phyloP scores from a whole-genome alignment of 2,113 vertebrate genomes.

The Pholis gunnellus region DNA sequence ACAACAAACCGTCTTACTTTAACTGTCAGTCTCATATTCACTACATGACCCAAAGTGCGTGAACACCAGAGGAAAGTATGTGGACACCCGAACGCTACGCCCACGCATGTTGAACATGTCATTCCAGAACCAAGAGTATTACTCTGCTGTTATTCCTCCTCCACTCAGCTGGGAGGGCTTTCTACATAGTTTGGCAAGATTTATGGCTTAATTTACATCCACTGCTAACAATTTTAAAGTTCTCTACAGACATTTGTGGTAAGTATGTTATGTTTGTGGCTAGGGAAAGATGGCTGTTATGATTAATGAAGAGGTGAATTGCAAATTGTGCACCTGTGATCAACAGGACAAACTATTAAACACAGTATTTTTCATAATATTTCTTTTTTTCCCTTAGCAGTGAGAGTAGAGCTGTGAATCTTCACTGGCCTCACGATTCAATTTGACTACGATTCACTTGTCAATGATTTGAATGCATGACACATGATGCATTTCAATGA shows the following conservation, averaged over 20 bases:
- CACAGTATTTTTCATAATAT: not conserved
- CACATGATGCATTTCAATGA: no score
- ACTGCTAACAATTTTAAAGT: no score
- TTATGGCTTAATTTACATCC: no score
- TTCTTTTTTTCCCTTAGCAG: no score
- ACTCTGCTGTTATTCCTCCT: not conserved
- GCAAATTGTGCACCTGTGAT: not conserved
- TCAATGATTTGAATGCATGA: no score
- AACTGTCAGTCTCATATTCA: not conserved
- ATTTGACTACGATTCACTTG: no score
- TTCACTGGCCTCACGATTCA: no score
- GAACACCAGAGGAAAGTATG: not conserved
- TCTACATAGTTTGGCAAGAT: not conserved
- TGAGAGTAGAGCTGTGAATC: no score
- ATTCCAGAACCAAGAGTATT: not conserved
- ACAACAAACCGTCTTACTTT: not conserved
- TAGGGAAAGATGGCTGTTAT: not conserved
- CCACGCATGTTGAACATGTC: not conserved
- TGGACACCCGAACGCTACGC: not conserved
- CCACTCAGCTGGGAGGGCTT: not conserved
- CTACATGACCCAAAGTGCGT: not conserved
- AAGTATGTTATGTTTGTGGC: not conserved
- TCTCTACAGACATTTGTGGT: not conserved
- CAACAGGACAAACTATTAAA: not conserved
- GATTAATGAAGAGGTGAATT: not conserved